phyloP scores from a whole-genome alignment of 2,113 vertebrate species.

The Nesogale talazaci region DNA sequence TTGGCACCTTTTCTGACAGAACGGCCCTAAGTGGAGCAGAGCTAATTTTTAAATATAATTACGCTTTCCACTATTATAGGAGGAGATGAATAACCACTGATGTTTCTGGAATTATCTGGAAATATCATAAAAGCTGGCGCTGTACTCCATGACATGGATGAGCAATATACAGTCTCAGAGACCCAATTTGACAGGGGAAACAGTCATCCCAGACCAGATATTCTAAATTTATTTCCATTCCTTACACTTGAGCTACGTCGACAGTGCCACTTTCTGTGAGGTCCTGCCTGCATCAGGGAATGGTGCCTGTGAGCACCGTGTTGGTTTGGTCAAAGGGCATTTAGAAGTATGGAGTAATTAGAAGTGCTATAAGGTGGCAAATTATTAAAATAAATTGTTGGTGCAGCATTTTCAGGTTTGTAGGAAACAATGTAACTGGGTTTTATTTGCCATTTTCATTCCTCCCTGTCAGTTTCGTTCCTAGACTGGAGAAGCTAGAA shows the following conservation, averaged over 20 bases:
- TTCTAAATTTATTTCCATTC: slow-evolving; percentile 62
- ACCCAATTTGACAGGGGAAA: slow-evolving; percentile 59
- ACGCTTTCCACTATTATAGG: slow-evolving; percentile 68
- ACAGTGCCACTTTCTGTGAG: not conserved
- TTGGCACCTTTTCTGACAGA: slow-evolving; percentile 76
- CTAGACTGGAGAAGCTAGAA: not conserved
- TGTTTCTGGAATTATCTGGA: slow-evolving; percentile 70
- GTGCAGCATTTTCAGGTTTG: not conserved
- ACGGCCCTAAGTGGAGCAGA: slow-evolving; percentile 66
- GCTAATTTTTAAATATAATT: slow-evolving; percentile 73
- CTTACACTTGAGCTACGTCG: not conserved
- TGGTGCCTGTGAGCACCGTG: not conserved
- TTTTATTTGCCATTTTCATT: not conserved
- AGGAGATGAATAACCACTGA: slow-evolving; percentile 76
- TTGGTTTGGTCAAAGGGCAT: not conserved
- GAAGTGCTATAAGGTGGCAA: not conserved
- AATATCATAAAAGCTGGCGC: slow-evolving; percentile 61
- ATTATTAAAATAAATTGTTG: slow-evolving; percentile 40
- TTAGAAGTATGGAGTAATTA: slow-evolving; percentile 25
- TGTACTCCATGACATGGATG: slow-evolving; percentile 45
- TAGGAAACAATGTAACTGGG: not conserved
- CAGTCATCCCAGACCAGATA: slow-evolving; percentile 6
- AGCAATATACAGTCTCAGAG: slow-evolving; percentile 60
- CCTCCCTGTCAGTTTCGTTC: not conserved
- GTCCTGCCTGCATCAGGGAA: not conserved